These are phyloP conservation scores for Botrylloides violaceus DNA, from an alignment of 23 tunicate species.

Conservation along the genomic window DNA sequence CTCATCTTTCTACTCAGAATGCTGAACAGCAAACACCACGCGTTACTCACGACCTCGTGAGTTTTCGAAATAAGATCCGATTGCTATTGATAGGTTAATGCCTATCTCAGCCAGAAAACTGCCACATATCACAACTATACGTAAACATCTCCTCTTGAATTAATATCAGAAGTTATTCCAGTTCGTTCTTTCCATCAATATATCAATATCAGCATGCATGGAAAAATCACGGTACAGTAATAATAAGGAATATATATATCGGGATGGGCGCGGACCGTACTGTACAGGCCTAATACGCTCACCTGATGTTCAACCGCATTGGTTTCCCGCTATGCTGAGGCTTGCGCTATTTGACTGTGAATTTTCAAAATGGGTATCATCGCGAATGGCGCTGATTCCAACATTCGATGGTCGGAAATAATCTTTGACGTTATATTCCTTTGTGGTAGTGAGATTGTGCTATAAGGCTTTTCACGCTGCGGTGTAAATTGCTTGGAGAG, in stretches of 20 bases:
- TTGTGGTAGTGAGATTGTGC: neutral
- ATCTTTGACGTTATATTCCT: neutral
- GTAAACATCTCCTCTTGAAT: neutral
- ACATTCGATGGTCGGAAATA: neutral
- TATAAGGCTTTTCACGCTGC: neutral
- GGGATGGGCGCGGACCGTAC: too few relatives aligned
- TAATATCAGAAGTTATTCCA: neutral
- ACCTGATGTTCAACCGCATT: too few relatives aligned
- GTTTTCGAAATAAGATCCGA: neutral
- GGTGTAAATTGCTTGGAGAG: neutral
- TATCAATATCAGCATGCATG: too few relatives aligned
- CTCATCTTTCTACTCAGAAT: neutral
- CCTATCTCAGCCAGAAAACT: neutral
- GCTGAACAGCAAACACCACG: neutral
- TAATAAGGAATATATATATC: too few relatives aligned
- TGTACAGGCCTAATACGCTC: too few relatives aligned
- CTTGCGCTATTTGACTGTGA: too few relatives aligned
- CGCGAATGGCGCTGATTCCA: neutral
- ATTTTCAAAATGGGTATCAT: too few relatives aligned
- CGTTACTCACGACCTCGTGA: slow-evolving; percentile 4
- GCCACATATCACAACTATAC: neutral
- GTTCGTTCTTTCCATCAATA: neutral
- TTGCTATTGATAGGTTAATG: neutral
- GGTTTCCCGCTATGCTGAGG: too few relatives aligned
- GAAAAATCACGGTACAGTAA: too few relatives aligned